Evolutionary conservation across 92 coral and sea anemone species (phyloP).

Genomic region (Anthopleura xanthogrammica): DNA sequence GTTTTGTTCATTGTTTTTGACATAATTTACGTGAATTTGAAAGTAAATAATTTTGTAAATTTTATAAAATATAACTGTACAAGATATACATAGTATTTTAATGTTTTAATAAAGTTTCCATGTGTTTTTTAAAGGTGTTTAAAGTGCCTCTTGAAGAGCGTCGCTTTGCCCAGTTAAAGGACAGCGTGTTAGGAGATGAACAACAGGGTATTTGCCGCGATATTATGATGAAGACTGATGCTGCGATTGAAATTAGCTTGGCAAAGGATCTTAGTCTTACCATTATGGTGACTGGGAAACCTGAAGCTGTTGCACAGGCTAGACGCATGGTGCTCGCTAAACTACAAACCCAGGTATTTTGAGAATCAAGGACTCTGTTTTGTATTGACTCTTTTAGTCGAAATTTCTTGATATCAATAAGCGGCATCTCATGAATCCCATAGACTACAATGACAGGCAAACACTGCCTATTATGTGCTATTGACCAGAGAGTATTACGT

Average conservation of each 20-base stretch:
- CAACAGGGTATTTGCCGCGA: slow-evolving; percentile 94
- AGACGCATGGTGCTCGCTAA: slow-evolving; percentile 85
- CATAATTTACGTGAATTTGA: no score
- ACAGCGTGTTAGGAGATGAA: slow-evolving; percentile 84
- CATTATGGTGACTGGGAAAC: slow-evolving; percentile 97
- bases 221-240: slow-evolving; percentile 92
- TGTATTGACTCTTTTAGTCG: no score
- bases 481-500: no score
- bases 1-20: no score
- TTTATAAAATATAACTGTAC: no score
- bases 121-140: slow-evolving; percentile 60
- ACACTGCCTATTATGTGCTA: no score
- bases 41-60: no score
- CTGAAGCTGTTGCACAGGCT: slow-evolving; percentile 91
- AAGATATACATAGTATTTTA: background rate
- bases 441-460: no score
- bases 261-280: slow-evolving; percentile 94
- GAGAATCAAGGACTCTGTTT: background rate
- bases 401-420: no score
- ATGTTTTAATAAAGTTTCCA: background rate
- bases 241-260: slow-evolving; percentile 92
- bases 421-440: no score
- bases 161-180: slow-evolving; percentile 80
- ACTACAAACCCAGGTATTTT: slow-evolving; percentile 90
- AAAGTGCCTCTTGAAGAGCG: slow-evolving; percentile 96